Percentiles rank a stretch among this genome's conserved stretches.
Evolutionary conservation across 2,113 vertebrate species (phyloP).

Genomic region (Danionella cerebrum): DNA sequence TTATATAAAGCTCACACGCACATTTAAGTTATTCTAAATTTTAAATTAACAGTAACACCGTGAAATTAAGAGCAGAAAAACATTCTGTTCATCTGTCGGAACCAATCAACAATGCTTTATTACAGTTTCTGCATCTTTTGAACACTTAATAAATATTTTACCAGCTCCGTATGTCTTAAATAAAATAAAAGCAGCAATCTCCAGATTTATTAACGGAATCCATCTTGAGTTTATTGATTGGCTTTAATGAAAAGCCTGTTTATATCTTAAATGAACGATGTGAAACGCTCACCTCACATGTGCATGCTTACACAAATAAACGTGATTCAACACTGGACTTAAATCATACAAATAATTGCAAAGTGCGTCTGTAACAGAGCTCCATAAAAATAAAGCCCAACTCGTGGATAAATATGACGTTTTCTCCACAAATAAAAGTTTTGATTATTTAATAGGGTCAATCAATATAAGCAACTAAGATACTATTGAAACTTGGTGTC

Average conservation of each 20-base stretch:
- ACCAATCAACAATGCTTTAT: no score
- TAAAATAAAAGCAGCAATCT: no score
- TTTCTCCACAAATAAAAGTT: conserved; percentile 85
- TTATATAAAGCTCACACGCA: no score
- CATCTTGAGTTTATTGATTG: conserved; percentile 71
- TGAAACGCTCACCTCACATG: conserved; percentile 92
- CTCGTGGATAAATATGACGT: conserved; percentile 80
- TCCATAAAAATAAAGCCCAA: conserved; percentile 75
- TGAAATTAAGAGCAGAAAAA: no score
- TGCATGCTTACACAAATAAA: conserved; percentile 97
- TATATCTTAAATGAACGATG: conserved; percentile 59
- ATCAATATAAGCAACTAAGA: conserved; percentile 95
- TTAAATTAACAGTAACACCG: no score
- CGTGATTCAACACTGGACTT: conserved; percentile 85
- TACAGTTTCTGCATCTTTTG: no score
- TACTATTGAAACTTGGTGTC: conserved; percentile 97
- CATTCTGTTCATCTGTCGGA: no score
- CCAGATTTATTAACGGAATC: conserved; percentile 60
- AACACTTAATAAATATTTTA: no score
- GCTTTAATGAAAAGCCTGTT: conserved; percentile 74
- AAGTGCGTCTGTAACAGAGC: conserved; percentile 79
- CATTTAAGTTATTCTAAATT: no score
- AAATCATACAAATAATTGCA: conserved; percentile 85
- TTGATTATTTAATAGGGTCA: conserved; percentile 97
- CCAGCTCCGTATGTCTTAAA: no score